phyloP scores from a whole-genome alignment of 2,888 invertebrate species.

The Heliconius charithonia region DNA sequence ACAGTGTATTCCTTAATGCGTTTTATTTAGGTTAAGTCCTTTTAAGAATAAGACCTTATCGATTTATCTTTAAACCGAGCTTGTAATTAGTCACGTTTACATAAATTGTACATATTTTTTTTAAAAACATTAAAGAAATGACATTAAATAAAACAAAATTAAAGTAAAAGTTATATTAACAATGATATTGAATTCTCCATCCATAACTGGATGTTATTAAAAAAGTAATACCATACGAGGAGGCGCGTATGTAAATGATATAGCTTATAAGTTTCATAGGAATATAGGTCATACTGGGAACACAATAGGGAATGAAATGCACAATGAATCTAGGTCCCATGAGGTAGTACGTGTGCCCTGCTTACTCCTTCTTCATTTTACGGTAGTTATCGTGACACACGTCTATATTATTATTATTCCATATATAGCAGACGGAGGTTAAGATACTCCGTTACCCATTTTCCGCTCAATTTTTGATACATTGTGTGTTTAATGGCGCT shows the following conservation, averaged over 20 bases:
- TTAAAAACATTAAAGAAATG: no score
- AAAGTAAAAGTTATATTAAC: not conserved
- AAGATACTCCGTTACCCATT: not conserved
- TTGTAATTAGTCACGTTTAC: constrained; percentile 15
- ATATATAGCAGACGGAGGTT: not conserved
- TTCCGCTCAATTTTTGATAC: not conserved
- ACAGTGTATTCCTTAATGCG: not conserved
- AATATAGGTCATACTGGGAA: constrained; percentile 71
- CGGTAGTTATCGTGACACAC: constrained; percentile 2
- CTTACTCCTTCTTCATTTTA: constrained; percentile 20
- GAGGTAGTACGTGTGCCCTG: constrained; percentile 28
- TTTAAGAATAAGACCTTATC: constrained; percentile 24
- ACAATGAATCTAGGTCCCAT: constrained; percentile 48
- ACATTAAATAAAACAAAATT: not conserved
- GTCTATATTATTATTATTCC: not conserved
- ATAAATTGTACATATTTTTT: no score
- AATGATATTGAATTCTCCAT: constrained; percentile 10
- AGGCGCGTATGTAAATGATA: constrained; percentile 44
- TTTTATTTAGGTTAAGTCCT: constrained; percentile 14
- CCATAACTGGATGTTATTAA: constrained; percentile 34
- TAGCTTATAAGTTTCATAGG: constrained; percentile 48
- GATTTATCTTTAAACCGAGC: not conserved
- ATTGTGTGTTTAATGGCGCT: not conserved
- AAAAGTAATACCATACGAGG: constrained; percentile 42
- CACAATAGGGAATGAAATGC: constrained; percentile 65